phyloP scores from a whole-genome alignment of 2,888 invertebrate genomes.

The Hesperia comma region DNA sequence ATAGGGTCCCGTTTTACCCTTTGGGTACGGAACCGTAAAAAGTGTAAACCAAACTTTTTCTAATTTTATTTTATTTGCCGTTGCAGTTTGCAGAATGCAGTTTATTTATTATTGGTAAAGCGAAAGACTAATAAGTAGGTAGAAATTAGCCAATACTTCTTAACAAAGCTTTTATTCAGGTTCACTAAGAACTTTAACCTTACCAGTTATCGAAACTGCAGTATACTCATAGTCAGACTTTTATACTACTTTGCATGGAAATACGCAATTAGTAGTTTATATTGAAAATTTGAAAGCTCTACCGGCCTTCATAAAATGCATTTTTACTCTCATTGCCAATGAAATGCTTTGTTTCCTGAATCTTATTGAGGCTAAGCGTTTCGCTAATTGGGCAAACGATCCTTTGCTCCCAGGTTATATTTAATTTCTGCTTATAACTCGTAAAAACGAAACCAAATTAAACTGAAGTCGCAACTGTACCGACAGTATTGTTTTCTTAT shows the following conservation, averaged over 20 bases:
- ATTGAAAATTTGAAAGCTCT: slow-evolving; percentile 18
- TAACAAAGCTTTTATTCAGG: too few species aligned
- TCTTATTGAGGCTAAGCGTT: slow-evolving; percentile 29
- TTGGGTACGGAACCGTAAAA: too few species aligned
- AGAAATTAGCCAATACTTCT: too few species aligned
- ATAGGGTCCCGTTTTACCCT: too few species aligned
- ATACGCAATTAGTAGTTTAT: slow-evolving; percentile 21
- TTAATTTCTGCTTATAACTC: slow-evolving; percentile 20
- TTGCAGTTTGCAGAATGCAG: too few species aligned
- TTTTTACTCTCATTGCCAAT: slow-evolving; percentile 33
- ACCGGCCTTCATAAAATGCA: slow-evolving; percentile 19
- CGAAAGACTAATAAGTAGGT: too few species aligned
- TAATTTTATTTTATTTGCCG: too few species aligned
- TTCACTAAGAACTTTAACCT: too few species aligned
- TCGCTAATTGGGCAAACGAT: slow-evolving; percentile 34
- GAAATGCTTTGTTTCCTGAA: slow-evolving; percentile 29
- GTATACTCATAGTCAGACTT: background rate
- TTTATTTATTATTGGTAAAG: too few species aligned
- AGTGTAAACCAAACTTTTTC: too few species aligned
- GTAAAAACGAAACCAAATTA: background rate
- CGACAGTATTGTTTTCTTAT: background rate
- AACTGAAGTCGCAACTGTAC: background rate
- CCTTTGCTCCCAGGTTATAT: slow-evolving; percentile 19
- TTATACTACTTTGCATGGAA: background rate
- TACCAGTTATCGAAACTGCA: background rate